phyloP scores from a whole-genome alignment of 2,888 invertebrate species.

The Parasteatoda lunata region DNA sequence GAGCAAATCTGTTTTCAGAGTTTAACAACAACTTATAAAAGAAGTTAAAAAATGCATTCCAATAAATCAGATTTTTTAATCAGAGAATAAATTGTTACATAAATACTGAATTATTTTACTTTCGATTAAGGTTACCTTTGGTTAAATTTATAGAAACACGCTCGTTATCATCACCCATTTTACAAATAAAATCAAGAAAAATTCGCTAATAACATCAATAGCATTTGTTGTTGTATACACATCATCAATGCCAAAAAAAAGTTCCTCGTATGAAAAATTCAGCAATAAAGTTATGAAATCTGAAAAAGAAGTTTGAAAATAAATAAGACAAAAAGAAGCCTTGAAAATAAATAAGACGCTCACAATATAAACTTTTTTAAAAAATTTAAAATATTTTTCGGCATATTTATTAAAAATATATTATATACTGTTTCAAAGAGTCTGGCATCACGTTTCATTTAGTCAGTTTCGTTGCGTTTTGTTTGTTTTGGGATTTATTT shows the following conservation, averaged over 20 bases:
- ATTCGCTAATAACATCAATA: not conserved
- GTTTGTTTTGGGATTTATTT: conserved; percentile 19
- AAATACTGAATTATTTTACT: too few relatives aligned
- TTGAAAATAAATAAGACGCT: too few relatives aligned
- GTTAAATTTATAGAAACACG: conserved; percentile 36
- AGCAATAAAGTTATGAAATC: not conserved
- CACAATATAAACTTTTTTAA: not conserved
- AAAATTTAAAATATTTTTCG: too few relatives aligned
- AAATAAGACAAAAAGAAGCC: not conserved
- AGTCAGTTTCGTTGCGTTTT: not conserved
- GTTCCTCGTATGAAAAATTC: not conserved
- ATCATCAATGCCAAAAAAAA: not conserved
- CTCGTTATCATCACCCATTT: conserved; percentile 57
- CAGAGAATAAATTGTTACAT: too few relatives aligned
- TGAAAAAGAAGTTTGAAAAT: not conserved
- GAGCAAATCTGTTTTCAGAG: too few relatives aligned
- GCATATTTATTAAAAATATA: too few relatives aligned
- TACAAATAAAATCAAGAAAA: conserved; percentile 7
- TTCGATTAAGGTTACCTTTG: conserved; percentile 35
- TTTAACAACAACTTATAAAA: too few relatives aligned
- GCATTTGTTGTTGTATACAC: conserved; percentile 13
- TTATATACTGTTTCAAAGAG: not conserved
- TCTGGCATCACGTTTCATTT: conserved; percentile 7
- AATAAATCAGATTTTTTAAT: too few relatives aligned
- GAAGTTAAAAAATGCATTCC: too few relatives aligned